Evolutionary conservation across 2,888 invertebrate genomes (phyloP).

Genomic region (Geophilus truncorum): DNA sequence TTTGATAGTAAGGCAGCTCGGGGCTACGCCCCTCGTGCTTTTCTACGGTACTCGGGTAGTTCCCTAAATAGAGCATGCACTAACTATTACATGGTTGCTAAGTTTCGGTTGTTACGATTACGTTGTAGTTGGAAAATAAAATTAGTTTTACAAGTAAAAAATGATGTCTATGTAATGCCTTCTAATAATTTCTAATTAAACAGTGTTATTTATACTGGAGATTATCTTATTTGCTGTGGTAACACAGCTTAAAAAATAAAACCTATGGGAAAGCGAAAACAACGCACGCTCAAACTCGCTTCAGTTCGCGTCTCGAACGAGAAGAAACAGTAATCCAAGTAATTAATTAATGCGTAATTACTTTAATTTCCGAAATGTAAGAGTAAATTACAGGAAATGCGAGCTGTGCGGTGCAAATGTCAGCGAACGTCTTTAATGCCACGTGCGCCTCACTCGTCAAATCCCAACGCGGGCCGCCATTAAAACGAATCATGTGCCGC

Average conservation of each 20-base stretch:
- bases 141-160: too few species aligned
- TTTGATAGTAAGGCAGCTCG: too few species aligned
- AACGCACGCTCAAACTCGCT: neutral
- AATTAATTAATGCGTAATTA: slow-evolving; percentile 18
- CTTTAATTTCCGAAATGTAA: slow-evolving; percentile 16
- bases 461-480: neutral
- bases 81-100: too few species aligned
- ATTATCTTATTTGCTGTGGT: neutral
- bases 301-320: neutral
- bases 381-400: slow-evolving; percentile 1
- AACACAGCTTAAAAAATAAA: neutral
- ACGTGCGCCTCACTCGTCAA: neutral
- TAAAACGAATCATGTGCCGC: neutral
- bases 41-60: too few species aligned
- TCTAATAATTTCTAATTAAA: too few species aligned
- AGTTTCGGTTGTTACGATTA: too few species aligned
- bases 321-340: slow-evolving; percentile 6
- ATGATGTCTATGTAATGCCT: too few species aligned
- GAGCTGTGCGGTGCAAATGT: neutral
- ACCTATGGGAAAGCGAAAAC: neutral
- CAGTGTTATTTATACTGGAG: too few species aligned
- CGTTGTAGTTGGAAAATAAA: too few species aligned
- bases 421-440: neutral
- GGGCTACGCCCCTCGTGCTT: too few species aligned
- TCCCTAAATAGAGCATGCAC: too few species aligned